phyloP scores from a whole-genome alignment of 2,113 vertebrate genomes.

The Callospermophilus lateralis region DNA sequence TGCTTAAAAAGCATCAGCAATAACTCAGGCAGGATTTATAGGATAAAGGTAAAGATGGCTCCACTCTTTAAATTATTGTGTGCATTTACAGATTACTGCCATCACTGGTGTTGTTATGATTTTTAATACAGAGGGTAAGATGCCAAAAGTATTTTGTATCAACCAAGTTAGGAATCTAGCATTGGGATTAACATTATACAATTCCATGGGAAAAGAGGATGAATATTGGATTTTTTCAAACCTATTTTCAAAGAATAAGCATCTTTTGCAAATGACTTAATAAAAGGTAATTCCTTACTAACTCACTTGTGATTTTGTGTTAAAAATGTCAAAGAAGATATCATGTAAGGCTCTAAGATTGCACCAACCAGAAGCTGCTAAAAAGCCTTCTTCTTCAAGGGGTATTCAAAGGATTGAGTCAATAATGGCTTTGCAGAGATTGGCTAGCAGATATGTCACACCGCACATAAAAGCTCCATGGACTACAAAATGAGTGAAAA shows the following conservation, averaged over 20 bases:
- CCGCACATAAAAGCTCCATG: background rate
- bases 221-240: background rate
- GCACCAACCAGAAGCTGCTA: background rate
- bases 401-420: background rate
- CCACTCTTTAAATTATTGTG: background rate
- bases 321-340: background rate
- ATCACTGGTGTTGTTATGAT: background rate
- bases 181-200: background rate
- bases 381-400: background rate
- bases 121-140: slow-evolving; percentile 25
- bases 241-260: background rate
- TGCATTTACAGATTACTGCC: background rate
- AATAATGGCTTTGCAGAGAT: background rate
- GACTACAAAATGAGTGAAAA: background rate
- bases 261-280: background rate
- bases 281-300: background rate
- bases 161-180: background rate
- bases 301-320: background rate
- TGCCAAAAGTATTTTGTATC: background rate
- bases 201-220: background rate
- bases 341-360: background rate
- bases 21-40: background rate
- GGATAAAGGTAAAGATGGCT: background rate
- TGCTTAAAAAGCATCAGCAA: background rate
- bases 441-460: background rate